Conservation (phyloP, 2,888 invertebrate species). For the Brenthis daphne region DNA sequence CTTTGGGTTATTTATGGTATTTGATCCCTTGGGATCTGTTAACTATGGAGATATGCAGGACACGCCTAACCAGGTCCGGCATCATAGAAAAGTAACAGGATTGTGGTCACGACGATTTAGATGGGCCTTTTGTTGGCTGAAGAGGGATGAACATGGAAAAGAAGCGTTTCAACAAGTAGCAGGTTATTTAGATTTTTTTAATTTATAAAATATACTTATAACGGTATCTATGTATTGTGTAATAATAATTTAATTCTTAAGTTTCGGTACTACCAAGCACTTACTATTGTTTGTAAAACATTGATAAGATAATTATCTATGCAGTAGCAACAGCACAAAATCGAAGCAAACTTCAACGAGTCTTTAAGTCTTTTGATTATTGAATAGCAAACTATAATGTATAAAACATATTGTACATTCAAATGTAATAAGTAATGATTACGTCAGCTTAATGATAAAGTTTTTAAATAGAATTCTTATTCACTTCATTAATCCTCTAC, state of each 20-base stretch:
- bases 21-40: conserved; percentile 90
- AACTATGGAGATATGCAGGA: conserved; percentile 84
- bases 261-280: too few relatives aligned
- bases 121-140: conserved; percentile 88
- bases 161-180: conserved; percentile 91
- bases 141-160: conserved; percentile 88
- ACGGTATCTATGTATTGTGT: not conserved
- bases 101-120: conserved; percentile 89
- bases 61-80: conserved; percentile 84
- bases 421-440: not conserved
- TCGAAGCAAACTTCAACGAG: too few relatives aligned
- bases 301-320: too few relatives aligned
- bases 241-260: too few relatives aligned
- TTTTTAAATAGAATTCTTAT: not conserved
- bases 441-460: not conserved
- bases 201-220: too few relatives aligned
- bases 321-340: too few relatives aligned
- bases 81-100: conserved; percentile 86
- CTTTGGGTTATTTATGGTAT: conserved; percentile 89
- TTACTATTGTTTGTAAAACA: too few relatives aligned
- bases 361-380: too few relatives aligned
- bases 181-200: conserved; percentile 62
- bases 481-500: not conserved
- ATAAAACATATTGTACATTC: not conserved
- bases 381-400: too few relatives aligned